Conservation (phyloP, 2,797 vertebrate genomes). For the Phrynocephalus forsythii region DNA sequence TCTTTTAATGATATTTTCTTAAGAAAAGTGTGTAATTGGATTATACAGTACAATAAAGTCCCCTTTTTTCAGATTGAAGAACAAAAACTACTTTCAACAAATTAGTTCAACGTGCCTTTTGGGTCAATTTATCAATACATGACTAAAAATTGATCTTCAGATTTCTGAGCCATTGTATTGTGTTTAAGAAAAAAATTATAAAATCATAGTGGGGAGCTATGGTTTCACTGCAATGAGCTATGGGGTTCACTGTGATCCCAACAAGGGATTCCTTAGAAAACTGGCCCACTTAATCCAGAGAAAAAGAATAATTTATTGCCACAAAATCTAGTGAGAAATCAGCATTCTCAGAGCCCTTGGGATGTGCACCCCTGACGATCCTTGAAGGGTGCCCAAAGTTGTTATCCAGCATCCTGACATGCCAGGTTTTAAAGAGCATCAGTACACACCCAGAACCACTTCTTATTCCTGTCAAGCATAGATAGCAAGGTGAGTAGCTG, state of each 20-base stretch:
- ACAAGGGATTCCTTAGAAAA: background rate
- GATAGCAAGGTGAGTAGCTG: background rate
- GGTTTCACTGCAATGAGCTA: background rate
- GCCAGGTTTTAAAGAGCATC: background rate
- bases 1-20: conserved; percentile 68
- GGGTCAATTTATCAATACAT: conserved; percentile 62
- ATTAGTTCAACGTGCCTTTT: conserved; percentile 65
- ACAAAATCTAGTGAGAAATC: background rate
- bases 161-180: background rate
- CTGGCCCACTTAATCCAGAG: background rate
- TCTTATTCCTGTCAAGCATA: background rate
- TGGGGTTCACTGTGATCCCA: background rate
- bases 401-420: background rate
- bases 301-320: background rate
- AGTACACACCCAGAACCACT: background rate
- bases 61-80: conserved; percentile 72
- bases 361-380: background rate
- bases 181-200: background rate
- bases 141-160: conserved; percentile 64
- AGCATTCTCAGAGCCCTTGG: background rate
- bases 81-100: conserved; percentile 65
- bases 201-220: background rate
- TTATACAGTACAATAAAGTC: conserved; percentile 71
- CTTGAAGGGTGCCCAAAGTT: too few species aligned
- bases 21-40: conserved; percentile 45